phyloP scores from a whole-genome alignment of 2,113 vertebrate species.

The Copsychus sechellarum region DNA sequence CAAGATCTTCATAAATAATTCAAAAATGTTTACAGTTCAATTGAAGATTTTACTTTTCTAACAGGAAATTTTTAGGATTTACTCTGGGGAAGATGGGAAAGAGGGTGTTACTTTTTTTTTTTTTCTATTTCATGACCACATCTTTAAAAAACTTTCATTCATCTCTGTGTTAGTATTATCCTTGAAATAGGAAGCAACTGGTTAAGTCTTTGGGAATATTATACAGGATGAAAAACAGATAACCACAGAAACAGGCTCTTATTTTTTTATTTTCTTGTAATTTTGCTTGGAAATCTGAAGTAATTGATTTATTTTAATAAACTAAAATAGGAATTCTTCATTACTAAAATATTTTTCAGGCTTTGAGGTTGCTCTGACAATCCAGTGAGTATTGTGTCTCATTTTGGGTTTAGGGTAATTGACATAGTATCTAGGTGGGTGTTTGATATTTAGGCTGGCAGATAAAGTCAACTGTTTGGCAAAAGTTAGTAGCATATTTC shows the following conservation, averaged over 20 bases:
- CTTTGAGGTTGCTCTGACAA: not conserved
- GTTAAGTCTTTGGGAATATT: not conserved
- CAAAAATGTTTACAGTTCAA: not conserved
- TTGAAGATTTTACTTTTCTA: not conserved
- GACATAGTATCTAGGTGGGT: not conserved
- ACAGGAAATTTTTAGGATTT: not conserved
- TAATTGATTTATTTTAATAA: not conserved
- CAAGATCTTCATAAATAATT: not conserved
- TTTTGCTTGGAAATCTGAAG: not conserved
- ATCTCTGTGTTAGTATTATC: not conserved
- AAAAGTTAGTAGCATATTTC: not conserved
- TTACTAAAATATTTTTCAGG: not conserved
- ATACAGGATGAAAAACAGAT: not conserved
- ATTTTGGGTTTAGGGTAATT: not conserved
- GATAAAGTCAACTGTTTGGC: not conserved
- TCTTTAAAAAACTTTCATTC: not conserved
- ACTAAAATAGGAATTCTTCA: not conserved
- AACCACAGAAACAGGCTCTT: not conserved
- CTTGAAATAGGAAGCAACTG: not conserved
- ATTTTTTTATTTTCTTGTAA: not conserved
- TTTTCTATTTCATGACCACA: not conserved
- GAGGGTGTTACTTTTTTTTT: not conserved
- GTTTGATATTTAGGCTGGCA: not conserved
- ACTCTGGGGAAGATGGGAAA: not conserved
- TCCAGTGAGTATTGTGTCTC: not conserved